A percentile compares a stretch with the other conserved stretches of the same genome.
These are phyloP conservation scores for Euspilapteryx auroguttella DNA, from an alignment of 2,888 invertebrate species.

Conservation along the genomic window DNA sequence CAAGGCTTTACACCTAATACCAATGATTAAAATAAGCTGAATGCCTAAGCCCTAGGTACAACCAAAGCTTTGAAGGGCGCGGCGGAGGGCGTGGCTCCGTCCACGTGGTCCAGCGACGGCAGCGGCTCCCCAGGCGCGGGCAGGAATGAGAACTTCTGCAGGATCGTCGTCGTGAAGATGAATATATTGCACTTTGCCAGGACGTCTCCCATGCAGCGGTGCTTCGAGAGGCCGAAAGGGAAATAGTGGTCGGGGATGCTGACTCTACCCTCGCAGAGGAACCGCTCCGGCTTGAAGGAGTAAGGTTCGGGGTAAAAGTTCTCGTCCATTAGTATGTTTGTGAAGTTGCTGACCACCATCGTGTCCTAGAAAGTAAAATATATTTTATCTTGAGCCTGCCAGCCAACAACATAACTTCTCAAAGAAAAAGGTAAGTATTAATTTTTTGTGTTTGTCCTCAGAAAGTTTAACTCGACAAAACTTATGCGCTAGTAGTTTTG, in stretches of 20 bases:
- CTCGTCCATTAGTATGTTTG: conserved; percentile 70
- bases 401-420: too few relatives aligned
- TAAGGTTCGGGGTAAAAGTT: conserved; percentile 70
- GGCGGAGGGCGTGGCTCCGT: conserved; percentile 78
- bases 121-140: conserved; percentile 64
- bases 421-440: too few relatives aligned
- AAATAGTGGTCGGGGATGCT: conserved; percentile 69
- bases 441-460: too few relatives aligned
- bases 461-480: too few relatives aligned
- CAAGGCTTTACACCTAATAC: too few relatives aligned
- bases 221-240: conserved; percentile 79
- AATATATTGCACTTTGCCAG: conserved; percentile 79
- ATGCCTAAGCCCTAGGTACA: conserved; percentile 44
- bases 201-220: conserved; percentile 80
- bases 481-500: too few relatives aligned
- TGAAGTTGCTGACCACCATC: conserved; percentile 77
- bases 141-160: conserved; percentile 73
- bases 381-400: too few relatives aligned
- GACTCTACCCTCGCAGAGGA: conserved; percentile 64
- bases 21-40: too few relatives aligned
- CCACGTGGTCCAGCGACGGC: conserved; percentile 68
- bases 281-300: conserved; percentile 75
- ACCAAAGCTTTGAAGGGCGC: conserved; percentile 72
- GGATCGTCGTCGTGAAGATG: conserved; percentile 69
- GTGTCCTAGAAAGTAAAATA: conserved; percentile 75